Base-by-base conservation (phyloP, 1,140 invertebrate species). In the Maniola jurtina region DNA sequence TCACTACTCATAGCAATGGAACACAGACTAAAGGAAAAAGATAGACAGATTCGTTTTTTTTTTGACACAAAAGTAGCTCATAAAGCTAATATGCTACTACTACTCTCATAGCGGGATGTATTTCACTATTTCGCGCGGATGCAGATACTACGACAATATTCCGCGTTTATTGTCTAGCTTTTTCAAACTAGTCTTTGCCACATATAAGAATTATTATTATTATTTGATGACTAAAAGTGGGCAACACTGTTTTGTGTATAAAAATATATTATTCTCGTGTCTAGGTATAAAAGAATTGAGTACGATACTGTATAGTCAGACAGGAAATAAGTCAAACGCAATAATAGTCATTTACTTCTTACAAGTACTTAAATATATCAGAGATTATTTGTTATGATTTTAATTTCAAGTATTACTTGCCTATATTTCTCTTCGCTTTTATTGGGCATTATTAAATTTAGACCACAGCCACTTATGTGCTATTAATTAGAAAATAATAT, bases 301-400 rank as follows among this genome's bases (percentile, higher is more conserved):
- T 15, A 55, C 25, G 52, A n/a, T 34, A 33, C 2, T 25, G 14
- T 33, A 9, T n/a, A 34, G 16, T 55, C 25, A 13, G 13, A 9
- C 52, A 13, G 33, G 6, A 34, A 55, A 34, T 13, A 55, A 15
- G 5, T 13, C 6, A 13, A 52, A 52, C 2, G 16, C 48, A 52
- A 52, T 52, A 52, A 25, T 47, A 47, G 45, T 25, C 14, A 52
- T 25, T 52, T 52, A 52, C 9, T 52, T 16, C 14, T 3, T 16
- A 48, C 14, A 48, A 48, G 45, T 48, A 25, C 14, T 10, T 25
- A 25, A 25, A 25, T 25, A 25, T 25, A 25, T 40, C 38, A 52
- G 48, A 52, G 14, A 25, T 52, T 52, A 52, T 52, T 52, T 52
- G 33, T 33, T 52, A 52, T 16, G 16, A 9, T 6, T 52, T 52